Base-by-base conservation (phyloP, 2,797 vertebrate genomes). In the Moxostoma hubbsi region DNA sequence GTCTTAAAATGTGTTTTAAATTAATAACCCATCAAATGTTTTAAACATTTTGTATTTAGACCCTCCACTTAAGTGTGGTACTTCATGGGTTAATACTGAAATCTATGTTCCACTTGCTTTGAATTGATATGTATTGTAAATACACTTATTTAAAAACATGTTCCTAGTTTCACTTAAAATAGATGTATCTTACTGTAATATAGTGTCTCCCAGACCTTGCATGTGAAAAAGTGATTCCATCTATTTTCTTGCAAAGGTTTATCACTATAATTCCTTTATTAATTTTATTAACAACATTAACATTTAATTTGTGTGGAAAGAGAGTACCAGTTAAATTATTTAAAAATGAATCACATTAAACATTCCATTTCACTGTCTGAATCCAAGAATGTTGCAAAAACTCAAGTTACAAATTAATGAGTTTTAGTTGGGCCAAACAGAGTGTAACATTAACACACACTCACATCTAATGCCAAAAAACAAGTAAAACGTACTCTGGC, bases 401-500 rank as follows among this genome's bases (percentile, higher is more conserved):
- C 58, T 61, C 15, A 70, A 58, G 69, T 46, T 51, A 50, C 8
- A 8, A 24, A 74, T 75, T 72, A 73, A 77, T 45, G n/a, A 50
- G 8, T 36, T 16, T 57, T 49, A 11, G 67, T 65, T 43, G 47
- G 63, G 57, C 47, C 59, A 83, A 36, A 36, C 36, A 36, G 3
- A 4, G 36, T 36, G 24, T 43, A 65, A 81, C 81, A 79, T 73
- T 62, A 79, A 49, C 62, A 66, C 49, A 5, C 13, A 65, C 13
- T 15, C 12, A 79, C 8, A 67, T 71, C 54, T 73, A 63, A 61
- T 45, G 79, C 68, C 79, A 79, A 63, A 36, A n/a, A 18, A 16
- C 58, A 67, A 77, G 73, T 80, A 66, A 83, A 81, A 63, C 51
- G 7, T 0, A 80, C 64, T 83, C 71, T 85, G 65, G 50, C 18